Base-by-base conservation (phyloP, 2,113 vertebrate genomes). In the Taxidea taxus region DNA sequence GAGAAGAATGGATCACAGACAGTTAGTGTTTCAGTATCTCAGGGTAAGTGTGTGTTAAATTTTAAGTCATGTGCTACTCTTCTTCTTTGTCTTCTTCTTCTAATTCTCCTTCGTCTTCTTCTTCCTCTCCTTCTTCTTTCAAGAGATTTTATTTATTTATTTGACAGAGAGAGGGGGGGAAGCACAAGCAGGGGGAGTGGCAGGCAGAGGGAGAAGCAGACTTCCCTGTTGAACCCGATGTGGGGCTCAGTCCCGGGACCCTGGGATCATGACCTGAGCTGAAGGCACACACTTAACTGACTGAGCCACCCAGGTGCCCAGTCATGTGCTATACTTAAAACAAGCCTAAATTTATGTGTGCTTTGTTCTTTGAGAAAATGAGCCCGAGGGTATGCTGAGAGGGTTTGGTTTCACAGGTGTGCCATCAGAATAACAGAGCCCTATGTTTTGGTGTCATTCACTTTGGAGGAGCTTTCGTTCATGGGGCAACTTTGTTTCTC, bases 1-100 rank as follows among this genome's bases (percentile, higher is more conserved):
- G 99, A 99, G 96, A 99, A 99, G 98, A 99, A 99, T 4, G 99
- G 99, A 37, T 99, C 99, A 15, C 99, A 99, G 93, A 99, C 99
- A 97, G 99, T 99, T 97, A 99, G 99, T 4, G 99, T 99, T 7
- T 99, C 99, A 2, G 99, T 99, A 54, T 99, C 99, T 84, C 99
- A 99, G 98, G 99, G 99, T 99, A 98, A 99, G 99, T 97, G 62
- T 87, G 21, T 82, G 23, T 92, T 88, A 6, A 78, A 62, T 94
- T 78, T 94, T 77, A 90, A 96, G 62, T 34, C 20, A 51, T 84
- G 51, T 81, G 11, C 42, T 90, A 5, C 68, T 70, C 23, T 91
- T 93, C 4, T 62, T 62, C 12, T 64, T 34, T n/a, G n/a, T n/a
- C 15, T 64, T 34, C 13, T 29, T 60, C 27, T 60, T 47, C 44